These are phyloP conservation scores for Origma solitaria DNA, from an alignment of 2,113 vertebrate genomes.

Conservation along the genomic window DNA sequence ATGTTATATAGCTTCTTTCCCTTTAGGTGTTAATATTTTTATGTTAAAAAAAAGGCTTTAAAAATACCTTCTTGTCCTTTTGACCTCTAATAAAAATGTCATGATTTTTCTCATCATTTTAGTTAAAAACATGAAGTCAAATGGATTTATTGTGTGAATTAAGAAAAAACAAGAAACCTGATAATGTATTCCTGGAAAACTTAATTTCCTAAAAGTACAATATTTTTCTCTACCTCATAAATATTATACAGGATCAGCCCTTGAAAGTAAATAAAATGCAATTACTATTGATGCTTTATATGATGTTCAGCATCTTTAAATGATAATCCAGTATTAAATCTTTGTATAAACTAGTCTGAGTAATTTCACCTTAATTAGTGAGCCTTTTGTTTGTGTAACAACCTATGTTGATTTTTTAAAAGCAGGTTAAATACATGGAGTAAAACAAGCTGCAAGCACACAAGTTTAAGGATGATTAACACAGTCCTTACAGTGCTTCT, in stretches of 20 bases:
- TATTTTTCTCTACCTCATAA: conserved; percentile 30
- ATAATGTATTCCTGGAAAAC: not conserved
- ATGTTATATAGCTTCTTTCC: not conserved
- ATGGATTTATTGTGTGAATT: not conserved
- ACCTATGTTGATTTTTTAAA: conserved; percentile 6
- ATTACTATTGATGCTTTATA: conserved; percentile 60
- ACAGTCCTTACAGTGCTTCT: not conserved
- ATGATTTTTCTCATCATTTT: not conserved
- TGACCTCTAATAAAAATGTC: not conserved
- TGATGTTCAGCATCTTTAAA: conserved; percentile 5
- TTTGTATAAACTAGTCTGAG: conserved; percentile 9
- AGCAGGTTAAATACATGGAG: not conserved
- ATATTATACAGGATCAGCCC: conserved; percentile 17
- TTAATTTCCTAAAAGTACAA: not conserved
- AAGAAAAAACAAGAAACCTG: not conserved
- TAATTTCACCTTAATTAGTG: conserved; percentile 42
- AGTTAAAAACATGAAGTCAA: not conserved
- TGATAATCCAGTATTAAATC: conserved; percentile 48
- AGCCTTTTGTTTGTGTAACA: conserved; percentile 24
- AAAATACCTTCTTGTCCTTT: not conserved
- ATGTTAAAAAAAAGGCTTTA: not conserved
- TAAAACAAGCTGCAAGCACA: not conserved
- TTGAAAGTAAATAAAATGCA: conserved; percentile 57
- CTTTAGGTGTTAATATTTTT: not conserved
- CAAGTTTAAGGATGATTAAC: not conserved